These are phyloP conservation scores for Glaucidium brasilianum DNA, from an alignment of 2,113 vertebrate species.

Conservation along the genomic window DNA sequence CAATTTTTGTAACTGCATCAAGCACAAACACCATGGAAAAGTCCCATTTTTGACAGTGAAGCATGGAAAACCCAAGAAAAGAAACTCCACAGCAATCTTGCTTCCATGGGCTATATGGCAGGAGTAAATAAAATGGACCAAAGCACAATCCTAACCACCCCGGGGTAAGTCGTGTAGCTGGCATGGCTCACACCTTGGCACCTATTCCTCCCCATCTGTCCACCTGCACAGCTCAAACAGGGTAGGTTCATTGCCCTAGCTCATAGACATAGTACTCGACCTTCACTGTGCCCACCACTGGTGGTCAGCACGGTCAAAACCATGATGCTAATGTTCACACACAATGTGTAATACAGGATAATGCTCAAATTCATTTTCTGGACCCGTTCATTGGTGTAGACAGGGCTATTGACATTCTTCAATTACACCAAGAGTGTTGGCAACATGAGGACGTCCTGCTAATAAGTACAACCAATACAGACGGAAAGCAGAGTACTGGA, in stretches of 20 bases:
- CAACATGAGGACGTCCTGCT: background rate
- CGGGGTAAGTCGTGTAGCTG: background rate
- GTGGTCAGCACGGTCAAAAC: background rate
- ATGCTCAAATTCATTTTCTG: background rate
- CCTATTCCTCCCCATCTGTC: background rate
- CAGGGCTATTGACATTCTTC: background rate
- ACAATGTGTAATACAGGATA: background rate
- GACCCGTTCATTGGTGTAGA: background rate
- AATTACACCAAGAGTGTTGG: accelerated
- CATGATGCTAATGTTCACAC: background rate
- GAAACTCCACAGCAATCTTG: background rate
- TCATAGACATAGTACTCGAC: background rate
- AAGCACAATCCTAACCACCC: accelerated
- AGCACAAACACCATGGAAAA: background rate
- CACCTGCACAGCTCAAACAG: background rate
- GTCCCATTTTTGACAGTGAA: background rate
- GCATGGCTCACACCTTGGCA: background rate
- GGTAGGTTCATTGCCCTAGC: accelerated
- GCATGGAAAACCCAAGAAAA: background rate
- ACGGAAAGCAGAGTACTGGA: background rate
- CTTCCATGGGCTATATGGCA: background rate
- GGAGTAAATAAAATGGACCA: background rate
- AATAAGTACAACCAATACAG: accelerated
- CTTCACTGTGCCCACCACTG: accelerated
- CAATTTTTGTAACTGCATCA: background rate